These are phyloP conservation scores for Phyto melanocephala DNA, from an alignment of 2,888 invertebrate species.

Conservation along the genomic window DNA sequence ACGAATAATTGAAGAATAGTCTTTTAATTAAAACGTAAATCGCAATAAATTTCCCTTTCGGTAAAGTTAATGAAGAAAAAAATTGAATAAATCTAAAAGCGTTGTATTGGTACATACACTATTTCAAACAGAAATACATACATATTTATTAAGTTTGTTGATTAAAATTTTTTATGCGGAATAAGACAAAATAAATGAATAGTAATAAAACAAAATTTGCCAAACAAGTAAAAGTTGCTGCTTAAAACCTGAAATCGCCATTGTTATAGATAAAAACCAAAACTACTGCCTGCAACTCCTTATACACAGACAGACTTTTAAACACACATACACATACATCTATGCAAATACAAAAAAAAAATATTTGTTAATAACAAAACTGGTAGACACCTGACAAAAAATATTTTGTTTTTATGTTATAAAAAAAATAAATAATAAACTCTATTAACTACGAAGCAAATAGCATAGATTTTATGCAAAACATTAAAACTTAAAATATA, in stretches of 20 bases:
- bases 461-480: constrained; percentile 27
- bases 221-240: constrained; percentile 58
- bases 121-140: too few species aligned
- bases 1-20: background rate
- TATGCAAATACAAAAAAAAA: background rate
- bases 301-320: constrained; percentile 21
- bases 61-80: constrained; percentile 22
- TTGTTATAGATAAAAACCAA: constrained; percentile 41
- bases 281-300: constrained; percentile 56
- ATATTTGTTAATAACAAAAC: constrained; percentile 5
- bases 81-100: constrained; percentile 25
- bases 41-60: constrained; percentile 41
- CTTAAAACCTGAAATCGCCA: constrained; percentile 51
- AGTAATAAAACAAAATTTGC: background rate
- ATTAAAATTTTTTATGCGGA: constrained; percentile 47
- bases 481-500: background rate
- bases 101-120: background rate
- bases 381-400: constrained; percentile 36
- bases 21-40: constrained; percentile 13
- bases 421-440: constrained; percentile 9
- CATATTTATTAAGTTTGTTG: background rate
- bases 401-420: background rate
- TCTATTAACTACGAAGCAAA: constrained; percentile 15
- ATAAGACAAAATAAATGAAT: constrained; percentile 22
- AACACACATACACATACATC: background rate